Base-by-base conservation (phyloP, 2,888 invertebrate species). In the Dione juno region DNA sequence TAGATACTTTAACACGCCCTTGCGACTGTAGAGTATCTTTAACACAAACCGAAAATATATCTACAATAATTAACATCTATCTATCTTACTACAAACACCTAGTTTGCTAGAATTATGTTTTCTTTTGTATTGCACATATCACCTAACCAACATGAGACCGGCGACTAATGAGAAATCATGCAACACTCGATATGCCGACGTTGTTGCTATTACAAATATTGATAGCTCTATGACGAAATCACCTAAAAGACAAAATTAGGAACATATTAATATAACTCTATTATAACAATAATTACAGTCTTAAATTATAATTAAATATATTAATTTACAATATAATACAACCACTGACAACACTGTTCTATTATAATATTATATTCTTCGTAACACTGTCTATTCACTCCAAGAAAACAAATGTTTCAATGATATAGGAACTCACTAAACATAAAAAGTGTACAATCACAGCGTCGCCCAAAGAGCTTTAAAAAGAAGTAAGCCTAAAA, bases 51-150 rank as follows among this genome's bases (percentile, higher is more conserved):
- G 83, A 81, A 83, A 81, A 81, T 85, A 85, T 84, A 83, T 85
- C 86, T 89, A 88, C 84, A 82, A 80, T 84, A 81, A 79, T 74
- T 81, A 74, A 74, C 76, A 77, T 76, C 77, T 81, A 79, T 80
- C 80, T 81, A 79, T 80, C 80, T 77, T 86, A 83, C 78, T 80
- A 82, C 84, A 82, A 84, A 84, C 80, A 78, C 79, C 84, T 88
- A 80, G 77, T 80, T 78, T 76, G 73, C 83, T 83, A 83, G 80
- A 84, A 84, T 83, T 83, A 81, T 82, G 77, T 80, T 83, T 83
- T 84, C 79, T 82, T 81, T 87, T 86, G 82, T 92, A 92, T 92
- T 93, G 92, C 92, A 93, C 92, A 88, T 85, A 85, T 84, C 82
- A 78, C 78, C 76, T 80, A 76, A 77, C 65, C 67, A 75, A 76